These are phyloP conservation scores for Bimastos eiseni DNA, from an alignment of 2,888 invertebrate species.

Conservation along the genomic window DNA sequence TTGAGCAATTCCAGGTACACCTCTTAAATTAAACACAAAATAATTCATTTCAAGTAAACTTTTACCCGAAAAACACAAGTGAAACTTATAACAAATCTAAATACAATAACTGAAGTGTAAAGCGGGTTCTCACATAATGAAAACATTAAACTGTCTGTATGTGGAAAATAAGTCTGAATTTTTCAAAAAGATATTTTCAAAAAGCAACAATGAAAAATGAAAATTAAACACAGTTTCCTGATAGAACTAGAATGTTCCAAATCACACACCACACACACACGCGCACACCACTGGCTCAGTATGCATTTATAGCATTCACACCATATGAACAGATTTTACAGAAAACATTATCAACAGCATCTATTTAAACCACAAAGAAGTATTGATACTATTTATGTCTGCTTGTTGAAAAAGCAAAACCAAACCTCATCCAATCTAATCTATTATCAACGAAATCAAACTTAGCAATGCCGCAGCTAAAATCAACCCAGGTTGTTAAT, in stretches of 20 bases:
- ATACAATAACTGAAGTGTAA: not conserved
- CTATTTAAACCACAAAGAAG: not conserved
- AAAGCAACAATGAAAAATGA: not conserved
- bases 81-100: not conserved
- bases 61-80: not conserved
- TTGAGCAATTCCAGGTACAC: conserved; percentile 6
- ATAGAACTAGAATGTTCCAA: not conserved
- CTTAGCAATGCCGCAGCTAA: not conserved
- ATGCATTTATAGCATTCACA: not conserved
- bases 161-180: not conserved
- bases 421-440: not conserved
- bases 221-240: not conserved
- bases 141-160: not conserved
- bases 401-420: not conserved
- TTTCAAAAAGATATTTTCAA: not conserved
- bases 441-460: not conserved
- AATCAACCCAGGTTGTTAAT: not conserved
- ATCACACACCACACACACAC: not conserved
- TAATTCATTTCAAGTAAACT: not conserved
- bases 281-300: not conserved
- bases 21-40: not conserved
- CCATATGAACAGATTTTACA: not conserved
- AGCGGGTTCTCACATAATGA: not conserved
- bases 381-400: not conserved
- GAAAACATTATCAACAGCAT: not conserved